Evolutionary conservation across 1,140 invertebrate genomes (phyloP).

Genomic region (Papilio polyxenes): DNA sequence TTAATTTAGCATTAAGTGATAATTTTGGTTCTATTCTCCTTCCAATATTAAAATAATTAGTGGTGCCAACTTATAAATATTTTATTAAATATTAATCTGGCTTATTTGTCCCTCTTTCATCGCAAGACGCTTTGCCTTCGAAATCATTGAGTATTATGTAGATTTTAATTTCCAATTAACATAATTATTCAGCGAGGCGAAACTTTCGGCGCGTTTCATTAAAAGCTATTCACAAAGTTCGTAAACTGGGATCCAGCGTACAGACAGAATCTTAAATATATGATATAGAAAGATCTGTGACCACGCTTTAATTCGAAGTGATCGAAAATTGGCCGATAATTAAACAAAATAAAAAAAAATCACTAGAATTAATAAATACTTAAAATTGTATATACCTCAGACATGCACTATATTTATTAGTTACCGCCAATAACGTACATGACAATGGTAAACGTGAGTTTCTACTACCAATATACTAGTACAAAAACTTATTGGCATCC

Average conservation of each 20-base stretch:
- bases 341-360: too few species aligned
- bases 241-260: slow-evolving; percentile 9
- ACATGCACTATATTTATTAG: too few species aligned
- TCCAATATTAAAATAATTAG: background rate
- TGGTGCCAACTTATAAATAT: background rate
- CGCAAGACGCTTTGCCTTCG: slow-evolving; percentile 6
- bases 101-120: background rate
- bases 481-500: too few species aligned
- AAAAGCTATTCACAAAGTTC: slow-evolving; percentile 33
- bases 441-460: too few species aligned
- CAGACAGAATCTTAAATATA: background rate
- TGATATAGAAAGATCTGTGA: background rate
- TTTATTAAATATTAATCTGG: slow-evolving; percentile 14
- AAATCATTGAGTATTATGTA: slow-evolving; percentile 36
- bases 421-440: too few species aligned
- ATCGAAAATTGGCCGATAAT: background rate
- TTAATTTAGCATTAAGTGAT: too few species aligned
- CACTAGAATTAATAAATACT: too few species aligned
- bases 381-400: too few species aligned
- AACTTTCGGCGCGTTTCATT: slow-evolving; percentile 30
- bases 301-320: background rate
- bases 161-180: slow-evolving; percentile 35
- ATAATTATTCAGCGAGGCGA: slow-evolving; percentile 32
- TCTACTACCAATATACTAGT: too few species aligned
- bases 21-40: background rate